These are phyloP conservation scores for Pelobates cultripes DNA, from an alignment of 2,797 vertebrate genomes.

Conservation along the genomic window DNA sequence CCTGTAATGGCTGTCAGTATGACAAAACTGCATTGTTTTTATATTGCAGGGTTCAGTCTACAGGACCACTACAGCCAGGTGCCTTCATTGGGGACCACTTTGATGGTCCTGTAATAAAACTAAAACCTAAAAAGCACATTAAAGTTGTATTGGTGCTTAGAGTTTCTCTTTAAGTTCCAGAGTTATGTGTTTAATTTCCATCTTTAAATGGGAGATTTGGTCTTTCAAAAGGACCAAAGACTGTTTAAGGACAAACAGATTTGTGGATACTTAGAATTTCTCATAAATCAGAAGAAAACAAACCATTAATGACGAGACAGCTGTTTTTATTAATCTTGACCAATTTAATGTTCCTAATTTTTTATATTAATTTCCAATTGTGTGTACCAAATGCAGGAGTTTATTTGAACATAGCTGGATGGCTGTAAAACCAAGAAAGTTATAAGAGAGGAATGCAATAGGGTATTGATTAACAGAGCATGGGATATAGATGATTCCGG, in stretches of 20 bases:
- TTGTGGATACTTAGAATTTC: constrained; percentile 25
- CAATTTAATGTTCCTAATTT: constrained; percentile 57
- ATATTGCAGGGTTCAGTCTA: too few species aligned
- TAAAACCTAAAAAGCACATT: too few species aligned
- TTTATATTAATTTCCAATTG: constrained; percentile 52
- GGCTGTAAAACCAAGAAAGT: not conserved
- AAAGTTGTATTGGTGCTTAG: too few species aligned
- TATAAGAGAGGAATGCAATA: constrained; percentile 10
- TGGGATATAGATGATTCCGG: not conserved
- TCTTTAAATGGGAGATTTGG: not conserved
- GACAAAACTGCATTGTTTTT: too few species aligned
- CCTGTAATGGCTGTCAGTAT: too few species aligned
- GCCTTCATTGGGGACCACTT: too few species aligned
- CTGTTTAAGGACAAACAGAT: constrained; percentile 26
- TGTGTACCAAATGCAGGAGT: constrained; percentile 28
- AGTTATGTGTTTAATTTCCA: too few species aligned
- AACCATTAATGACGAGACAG: constrained; percentile 45
- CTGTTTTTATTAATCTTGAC: constrained; percentile 54
- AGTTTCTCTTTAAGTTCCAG: too few species aligned
- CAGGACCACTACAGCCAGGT: too few species aligned
- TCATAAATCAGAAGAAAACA: constrained; percentile 15
- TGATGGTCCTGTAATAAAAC: too few species aligned
- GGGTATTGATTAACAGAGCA: constrained; percentile 17
- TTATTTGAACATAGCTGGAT: not conserved
- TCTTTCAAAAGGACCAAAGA: not conserved